phyloP scores from a whole-genome alignment of 1,140 invertebrate species.

The Rhyacophila brunnea region DNA sequence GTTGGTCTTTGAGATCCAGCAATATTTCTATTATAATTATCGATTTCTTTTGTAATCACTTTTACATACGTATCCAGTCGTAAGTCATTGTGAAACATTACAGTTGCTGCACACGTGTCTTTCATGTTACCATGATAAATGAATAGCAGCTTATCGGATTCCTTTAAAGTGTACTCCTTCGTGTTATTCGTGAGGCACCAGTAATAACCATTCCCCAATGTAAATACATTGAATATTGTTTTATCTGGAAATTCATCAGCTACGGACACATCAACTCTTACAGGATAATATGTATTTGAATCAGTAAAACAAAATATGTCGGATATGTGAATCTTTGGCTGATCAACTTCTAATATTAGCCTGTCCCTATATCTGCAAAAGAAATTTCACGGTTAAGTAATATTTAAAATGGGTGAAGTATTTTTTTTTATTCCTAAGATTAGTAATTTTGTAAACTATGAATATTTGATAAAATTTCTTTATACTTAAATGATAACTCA shows the following conservation, averaged over 20 bases:
- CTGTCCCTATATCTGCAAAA: no score
- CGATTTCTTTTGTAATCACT: neutral
- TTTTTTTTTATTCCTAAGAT: no score
- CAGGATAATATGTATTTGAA: conserved; percentile 40
- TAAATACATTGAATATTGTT: neutral
- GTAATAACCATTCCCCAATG: conserved; percentile 44
- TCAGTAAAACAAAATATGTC: conserved; percentile 47
- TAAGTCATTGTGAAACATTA: neutral
- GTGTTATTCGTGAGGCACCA: conserved; percentile 46
- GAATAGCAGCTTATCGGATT: conserved; percentile 46
- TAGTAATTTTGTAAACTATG: no score
- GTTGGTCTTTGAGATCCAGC: no score
- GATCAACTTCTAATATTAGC: neutral
- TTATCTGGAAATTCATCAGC: no score
- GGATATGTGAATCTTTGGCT: neutral
- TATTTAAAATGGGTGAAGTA: no score
- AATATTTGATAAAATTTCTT: no score
- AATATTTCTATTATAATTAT: neutral
- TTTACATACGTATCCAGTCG: neutral
- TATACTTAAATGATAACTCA: no score
- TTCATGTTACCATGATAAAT: neutral
- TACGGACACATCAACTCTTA: conserved; percentile 34
- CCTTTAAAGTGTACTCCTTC: conserved; percentile 35
- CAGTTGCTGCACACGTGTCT: neutral
- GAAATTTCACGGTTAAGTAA: no score